Evolutionary conservation across 1,140 invertebrate species (phyloP), one percentile per base, ranked within the genome.

Genomic region (Melipona quadrifasciata): DNA sequence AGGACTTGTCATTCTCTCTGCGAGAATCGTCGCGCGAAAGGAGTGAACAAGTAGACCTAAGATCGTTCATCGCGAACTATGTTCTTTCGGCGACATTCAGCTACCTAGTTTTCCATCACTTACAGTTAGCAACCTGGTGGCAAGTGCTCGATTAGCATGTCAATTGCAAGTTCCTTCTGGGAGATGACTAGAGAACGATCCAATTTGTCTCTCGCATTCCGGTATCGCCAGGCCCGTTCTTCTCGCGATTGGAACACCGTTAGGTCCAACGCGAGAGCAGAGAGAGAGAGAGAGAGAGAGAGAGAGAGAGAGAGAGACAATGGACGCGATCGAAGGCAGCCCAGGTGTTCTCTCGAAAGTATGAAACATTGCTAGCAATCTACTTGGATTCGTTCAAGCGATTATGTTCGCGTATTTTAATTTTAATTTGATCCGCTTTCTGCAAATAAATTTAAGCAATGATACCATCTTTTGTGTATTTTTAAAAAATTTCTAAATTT

Each of bases 121-220:
- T 31, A 2, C 31, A 31, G 2, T 31, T 39, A n/a, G 11, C 72
- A 27, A 31, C 19, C 4, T 31, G 47, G n/a, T 31, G 72, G 55
- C 11, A 55, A 53, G 2, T 16, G 39, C 8, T 47, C 8, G 68
- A 47, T 68, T 47, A 31, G 51, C 51, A 24, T 16, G 11, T 47
- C 39, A 17, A 61, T 31, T 53, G 34, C 5, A 53, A 74, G 55
- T 31, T 14, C 31, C 31, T 2, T 2, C 31, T 31, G 31, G 31
- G 31, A 31, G 39, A 6, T 47, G 8, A 47, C 39, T 47, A 8
- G 6, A 47, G 39, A 70, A 73, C 11, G 58, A 57, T 58, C 51
- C 77, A 77, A 80, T 58, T 80, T 55, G 78, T 47, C 68, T 79
- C 24, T 73, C 57, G 68, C 57, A 55, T 80, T 73, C 68, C 58